phyloP scores from a whole-genome alignment of 2,797 vertebrate species.

The Rhincodon typus region DNA sequence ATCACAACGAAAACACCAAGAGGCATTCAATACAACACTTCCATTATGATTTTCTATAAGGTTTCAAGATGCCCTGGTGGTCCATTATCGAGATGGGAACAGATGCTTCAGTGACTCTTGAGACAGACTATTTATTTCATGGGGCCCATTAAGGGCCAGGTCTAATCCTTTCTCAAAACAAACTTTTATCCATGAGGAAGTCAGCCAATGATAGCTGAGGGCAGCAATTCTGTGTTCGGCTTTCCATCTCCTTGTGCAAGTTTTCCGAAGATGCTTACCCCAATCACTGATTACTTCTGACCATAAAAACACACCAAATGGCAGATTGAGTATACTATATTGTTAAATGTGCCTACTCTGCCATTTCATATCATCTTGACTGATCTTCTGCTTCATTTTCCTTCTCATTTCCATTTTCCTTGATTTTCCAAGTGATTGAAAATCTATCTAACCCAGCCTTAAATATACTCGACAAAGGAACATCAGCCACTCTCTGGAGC shows the following conservation, averaged over 20 bases:
- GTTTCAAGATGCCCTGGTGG: background rate
- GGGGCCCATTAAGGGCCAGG: background rate
- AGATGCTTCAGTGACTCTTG: background rate
- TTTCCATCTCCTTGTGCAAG: background rate
- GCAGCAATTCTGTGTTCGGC: background rate
- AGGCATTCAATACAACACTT: background rate
- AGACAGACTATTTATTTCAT: background rate
- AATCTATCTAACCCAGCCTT: too few relatives aligned
- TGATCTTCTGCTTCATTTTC: too few relatives aligned
- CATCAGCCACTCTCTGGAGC: too few relatives aligned
- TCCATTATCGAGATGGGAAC: background rate
- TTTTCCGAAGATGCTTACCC: background rate
- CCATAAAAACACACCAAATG: too few relatives aligned
- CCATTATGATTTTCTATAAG: background rate
- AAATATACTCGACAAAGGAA: too few relatives aligned
- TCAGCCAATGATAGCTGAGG: background rate
- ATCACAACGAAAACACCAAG: background rate
- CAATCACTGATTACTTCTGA: background rate
- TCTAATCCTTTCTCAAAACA: background rate
- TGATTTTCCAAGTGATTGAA: too few relatives aligned
- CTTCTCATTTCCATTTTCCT: too few relatives aligned
- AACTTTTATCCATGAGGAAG: background rate
- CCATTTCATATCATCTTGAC: too few relatives aligned
- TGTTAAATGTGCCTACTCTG: too few relatives aligned
- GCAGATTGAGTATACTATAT: too few relatives aligned